Conservation (phyloP, 1,140 invertebrate genomes). For the Lasaia peninsularis region DNA sequence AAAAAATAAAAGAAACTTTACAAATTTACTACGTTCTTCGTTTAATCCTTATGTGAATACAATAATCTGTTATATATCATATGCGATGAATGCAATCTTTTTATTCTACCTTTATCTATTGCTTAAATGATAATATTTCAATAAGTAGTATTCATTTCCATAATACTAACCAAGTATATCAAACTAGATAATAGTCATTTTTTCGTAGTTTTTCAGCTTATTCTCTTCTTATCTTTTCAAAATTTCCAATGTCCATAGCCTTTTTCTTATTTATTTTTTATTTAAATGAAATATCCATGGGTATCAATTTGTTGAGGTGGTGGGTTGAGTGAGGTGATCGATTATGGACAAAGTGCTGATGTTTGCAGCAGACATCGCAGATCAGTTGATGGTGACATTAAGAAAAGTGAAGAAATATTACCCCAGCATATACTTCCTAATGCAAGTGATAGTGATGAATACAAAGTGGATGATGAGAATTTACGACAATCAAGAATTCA, state of each 20-base stretch:
- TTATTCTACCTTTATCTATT: constrained; percentile 41
- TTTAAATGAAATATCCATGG: constrained; percentile 78
- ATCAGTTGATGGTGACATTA: constrained; percentile 25
- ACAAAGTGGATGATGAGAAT: constrained; percentile 15
- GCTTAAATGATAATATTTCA: constrained; percentile 25
- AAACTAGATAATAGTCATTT: constrained; percentile 44
- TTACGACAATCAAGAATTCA: constrained; percentile 44
- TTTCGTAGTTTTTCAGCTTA: constrained; percentile 24
- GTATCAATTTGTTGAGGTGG: constrained; percentile 67
- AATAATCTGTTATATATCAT: constrained; percentile 38
- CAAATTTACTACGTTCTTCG: constrained; percentile 28
- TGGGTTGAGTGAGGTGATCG: constrained; percentile 61
- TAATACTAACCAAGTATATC: constrained; percentile 27
- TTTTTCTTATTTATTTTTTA: constrained; percentile 76
- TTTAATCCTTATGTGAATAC: constrained; percentile 24
- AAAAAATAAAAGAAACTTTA: constrained; percentile 36
- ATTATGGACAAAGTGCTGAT: constrained; percentile 78
- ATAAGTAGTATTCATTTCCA: constrained; percentile 28
- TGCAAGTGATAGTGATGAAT: constrained; percentile 12
- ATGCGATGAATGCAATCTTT: constrained; percentile 42
- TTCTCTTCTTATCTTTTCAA: constrained; percentile 32
- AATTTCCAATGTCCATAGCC: constrained; percentile 43
- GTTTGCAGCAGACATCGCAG: constrained; percentile 67
- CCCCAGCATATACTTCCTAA: constrained; percentile 19
- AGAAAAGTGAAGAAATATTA: constrained; percentile 17